phyloP scores from a whole-genome alignment of 2,797 vertebrate species.

The Poecilia gillii region DNA sequence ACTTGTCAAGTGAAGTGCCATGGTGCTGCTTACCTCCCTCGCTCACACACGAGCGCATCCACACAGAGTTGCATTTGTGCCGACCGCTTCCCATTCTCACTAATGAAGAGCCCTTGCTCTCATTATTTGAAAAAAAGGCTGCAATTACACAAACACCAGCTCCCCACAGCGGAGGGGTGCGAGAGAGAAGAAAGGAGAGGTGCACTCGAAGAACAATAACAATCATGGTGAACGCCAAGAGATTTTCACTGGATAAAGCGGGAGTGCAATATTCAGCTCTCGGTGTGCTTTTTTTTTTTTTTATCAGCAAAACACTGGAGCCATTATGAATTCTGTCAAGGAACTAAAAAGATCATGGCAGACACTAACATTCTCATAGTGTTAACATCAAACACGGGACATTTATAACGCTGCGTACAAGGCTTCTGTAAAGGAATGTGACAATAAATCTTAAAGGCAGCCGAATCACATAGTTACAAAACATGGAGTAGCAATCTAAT shows the following conservation, averaged over 20 bases:
- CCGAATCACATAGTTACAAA: slow-evolving; percentile 81
- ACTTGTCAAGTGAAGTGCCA: slow-evolving; percentile 97
- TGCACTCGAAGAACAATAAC: slow-evolving; percentile 64
- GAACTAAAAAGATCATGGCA: slow-evolving; percentile 56
- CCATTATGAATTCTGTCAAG: slow-evolving; percentile 74
- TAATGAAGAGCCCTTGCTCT: slow-evolving; percentile 95
- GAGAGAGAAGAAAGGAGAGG: slow-evolving; percentile 43
- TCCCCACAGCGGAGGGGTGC: slow-evolving; percentile 70
- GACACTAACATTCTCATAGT: slow-evolving; percentile 68
- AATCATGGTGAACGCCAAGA: slow-evolving; percentile 45
- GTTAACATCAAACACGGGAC: slow-evolving; percentile 76
- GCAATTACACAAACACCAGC: slow-evolving; percentile 70
- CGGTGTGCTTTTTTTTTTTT: slow-evolving; percentile 31
- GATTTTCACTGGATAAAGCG: slow-evolving; percentile 50
- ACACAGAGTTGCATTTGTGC: slow-evolving; percentile 70
- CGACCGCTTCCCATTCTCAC: slow-evolving; percentile 76
- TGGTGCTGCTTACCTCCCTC: slow-evolving; percentile 89
- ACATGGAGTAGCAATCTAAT: slow-evolving; percentile 81
- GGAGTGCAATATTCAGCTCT: slow-evolving; percentile 65
- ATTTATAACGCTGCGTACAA: slow-evolving; percentile 73
- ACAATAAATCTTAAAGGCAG: slow-evolving; percentile 81
- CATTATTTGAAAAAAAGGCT: slow-evolving; percentile 91
- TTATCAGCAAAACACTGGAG: slow-evolving; percentile 66
- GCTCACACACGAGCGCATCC: slow-evolving; percentile 42
- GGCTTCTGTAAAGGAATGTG: slow-evolving; percentile 79